Base-by-base conservation (phyloP, 2,113 vertebrate species). In the Accipiter cooperii region DNA sequence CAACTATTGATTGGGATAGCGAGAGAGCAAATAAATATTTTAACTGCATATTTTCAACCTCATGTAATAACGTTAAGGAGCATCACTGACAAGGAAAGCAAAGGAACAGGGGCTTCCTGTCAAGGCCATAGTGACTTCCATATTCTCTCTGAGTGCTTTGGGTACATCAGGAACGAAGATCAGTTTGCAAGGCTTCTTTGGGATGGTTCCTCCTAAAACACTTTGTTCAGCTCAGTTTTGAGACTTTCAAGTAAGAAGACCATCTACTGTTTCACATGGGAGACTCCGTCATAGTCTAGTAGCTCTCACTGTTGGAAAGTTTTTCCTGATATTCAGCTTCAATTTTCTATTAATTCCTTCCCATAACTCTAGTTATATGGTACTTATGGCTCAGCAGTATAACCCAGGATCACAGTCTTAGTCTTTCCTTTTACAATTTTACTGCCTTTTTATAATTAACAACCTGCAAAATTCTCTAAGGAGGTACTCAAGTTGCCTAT, bases 311-410 rank as follows among this genome's bases (percentile, higher is more conserved):
- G 22, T 24, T 61, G n/a, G 6, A 36, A 92, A 82, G 46, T 4
- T 93, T 82, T 74, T 70, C 65, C 69, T 61, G 63, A 69, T 80
- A 73, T 8, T 86, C 57, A 88, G 31, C 87, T 54, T 84, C 57
- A 84, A 40, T 94, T 87, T 90, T 51, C 71, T 75, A 42, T 88
- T 85, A 89, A 95, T 90, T 76, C 79, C 65, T 87, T 77, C 80
- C 57, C 66, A 57, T 92, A 89, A 91, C 55, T 92, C 54, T 16
- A 44, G 58, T 40, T 87, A 54, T 52, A 55, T 14, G 54, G 69
- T 68, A 89, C 61, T 74, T 42, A 58, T 0, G 38, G 75, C 75
- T 54, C 88, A 79, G 25, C 19, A 65, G n/a, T 28, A 47, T 61
- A 83, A 92, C 64, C 38, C 38, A 75, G 71, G 58, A 91, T 69